A percentile compares a stretch with the other conserved stretches of the same genome.
These are phyloP conservation scores for Olivierus martensii DNA, from an alignment of 1,140 invertebrate species.

Conservation along the genomic window DNA sequence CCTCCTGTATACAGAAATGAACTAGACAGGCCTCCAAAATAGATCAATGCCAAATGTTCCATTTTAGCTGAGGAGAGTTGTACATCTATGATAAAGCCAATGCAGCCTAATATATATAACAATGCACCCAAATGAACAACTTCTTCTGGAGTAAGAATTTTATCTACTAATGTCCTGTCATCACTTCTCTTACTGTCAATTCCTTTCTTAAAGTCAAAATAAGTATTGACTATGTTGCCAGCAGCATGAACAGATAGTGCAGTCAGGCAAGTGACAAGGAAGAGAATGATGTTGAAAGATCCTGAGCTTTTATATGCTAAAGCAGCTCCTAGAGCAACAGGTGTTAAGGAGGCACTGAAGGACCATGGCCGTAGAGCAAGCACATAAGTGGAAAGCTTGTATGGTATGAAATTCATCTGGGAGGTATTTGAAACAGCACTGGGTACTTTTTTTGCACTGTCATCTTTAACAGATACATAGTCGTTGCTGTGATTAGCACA, in stretches of 20 bases:
- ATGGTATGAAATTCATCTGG: not conserved
- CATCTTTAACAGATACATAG: no score
- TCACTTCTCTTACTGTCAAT: constrained; percentile 79
- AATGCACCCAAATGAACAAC: constrained; percentile 73
- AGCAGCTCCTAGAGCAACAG: constrained; percentile 70
- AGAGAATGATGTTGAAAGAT: constrained; percentile 59
- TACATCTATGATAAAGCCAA: constrained; percentile 69
- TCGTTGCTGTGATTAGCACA: no score
- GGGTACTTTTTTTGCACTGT: no score
- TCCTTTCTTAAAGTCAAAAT: constrained; percentile 85
- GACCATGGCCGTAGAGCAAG: constrained; percentile 82
- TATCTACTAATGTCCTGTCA: constrained; percentile 82
- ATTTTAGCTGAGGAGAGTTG: constrained; percentile 73
- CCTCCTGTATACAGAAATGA: constrained; percentile 81
- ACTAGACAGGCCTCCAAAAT: constrained; percentile 91
- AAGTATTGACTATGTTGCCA: constrained; percentile 93
- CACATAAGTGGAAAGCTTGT: constrained; percentile 59
- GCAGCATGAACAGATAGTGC: constrained; percentile 84
- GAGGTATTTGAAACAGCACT: no score
- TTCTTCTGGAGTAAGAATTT: constrained; percentile 62
- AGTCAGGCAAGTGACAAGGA: constrained; percentile 66
- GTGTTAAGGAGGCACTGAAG: constrained; percentile 74
- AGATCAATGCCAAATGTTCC: constrained; percentile 84
- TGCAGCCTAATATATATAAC: constrained; percentile 70
- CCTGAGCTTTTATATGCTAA: constrained; percentile 61